These are phyloP conservation scores for Indri indri DNA, from an alignment of 2,113 vertebrate species.

Conservation along the genomic window DNA sequence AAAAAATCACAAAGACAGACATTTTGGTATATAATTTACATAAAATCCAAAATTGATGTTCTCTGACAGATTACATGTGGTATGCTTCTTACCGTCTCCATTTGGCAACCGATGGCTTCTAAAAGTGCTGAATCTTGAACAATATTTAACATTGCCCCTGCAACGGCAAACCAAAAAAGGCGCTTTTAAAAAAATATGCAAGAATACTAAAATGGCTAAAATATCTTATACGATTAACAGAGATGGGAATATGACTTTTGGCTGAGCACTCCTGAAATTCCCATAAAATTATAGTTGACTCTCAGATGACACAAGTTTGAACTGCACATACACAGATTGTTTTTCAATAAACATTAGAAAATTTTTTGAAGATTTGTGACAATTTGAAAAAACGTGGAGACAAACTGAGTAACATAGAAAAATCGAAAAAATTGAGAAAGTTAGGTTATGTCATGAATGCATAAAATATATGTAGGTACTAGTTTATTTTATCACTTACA, in stretches of 20 bases:
- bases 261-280: neutral
- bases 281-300: neutral
- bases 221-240: slow-evolving; percentile 7
- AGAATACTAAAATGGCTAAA: slow-evolving; percentile 28
- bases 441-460: neutral
- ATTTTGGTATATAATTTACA: slow-evolving; percentile 15
- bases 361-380: neutral
- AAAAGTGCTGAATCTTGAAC: slow-evolving; percentile 96
- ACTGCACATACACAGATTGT: neutral
- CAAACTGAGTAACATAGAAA: neutral
- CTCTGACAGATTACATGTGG: neutral
- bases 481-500: no score
- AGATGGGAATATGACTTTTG: neutral
- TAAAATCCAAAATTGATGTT: slow-evolving; percentile 46
- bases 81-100: slow-evolving; percentile 89
- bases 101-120: slow-evolving; percentile 95
- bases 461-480: neutral
- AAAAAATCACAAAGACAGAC: slow-evolving; percentile 16
- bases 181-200: slow-evolving; percentile 41
- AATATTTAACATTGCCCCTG: slow-evolving; percentile 98
- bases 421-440: neutral
- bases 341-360: neutral
- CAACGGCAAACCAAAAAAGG: slow-evolving; percentile 44
- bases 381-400: neutral
- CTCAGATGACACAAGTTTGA: neutral